Evolutionary conservation across 2,113 vertebrate genomes (phyloP).

Genomic region (Aldabrachelys gigantea): DNA sequence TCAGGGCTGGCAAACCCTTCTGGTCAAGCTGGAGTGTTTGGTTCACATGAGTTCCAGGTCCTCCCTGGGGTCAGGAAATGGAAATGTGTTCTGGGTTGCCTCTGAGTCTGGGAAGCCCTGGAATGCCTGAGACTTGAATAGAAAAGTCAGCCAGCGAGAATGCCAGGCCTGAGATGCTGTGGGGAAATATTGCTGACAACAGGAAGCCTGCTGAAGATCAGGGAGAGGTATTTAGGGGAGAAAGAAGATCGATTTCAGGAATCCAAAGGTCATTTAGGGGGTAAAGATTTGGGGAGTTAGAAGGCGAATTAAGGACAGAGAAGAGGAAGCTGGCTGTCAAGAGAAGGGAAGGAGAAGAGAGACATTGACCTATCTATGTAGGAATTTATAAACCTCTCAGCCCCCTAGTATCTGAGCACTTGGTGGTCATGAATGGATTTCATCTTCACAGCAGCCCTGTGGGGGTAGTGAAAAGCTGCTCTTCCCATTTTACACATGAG

Average conservation of each 20-base stretch:
- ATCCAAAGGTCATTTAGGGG: not conserved
- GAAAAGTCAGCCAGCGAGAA: not conserved
- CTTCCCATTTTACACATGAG: not conserved
- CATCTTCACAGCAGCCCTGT: accelerated
- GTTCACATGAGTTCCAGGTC: not conserved
- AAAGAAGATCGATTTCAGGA: not conserved
- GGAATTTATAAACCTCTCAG: not conserved
- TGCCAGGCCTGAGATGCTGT: not conserved
- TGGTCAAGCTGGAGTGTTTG: not conserved
- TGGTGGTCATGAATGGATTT: not conserved
- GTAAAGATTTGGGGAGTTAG: not conserved
- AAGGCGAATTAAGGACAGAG: not conserved
- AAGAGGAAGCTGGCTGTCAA: not conserved
- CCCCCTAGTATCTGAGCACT: not conserved
- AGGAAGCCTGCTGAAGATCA: accelerated
- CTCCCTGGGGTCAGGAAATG: not conserved
- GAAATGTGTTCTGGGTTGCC: not conserved
- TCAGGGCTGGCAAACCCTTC: not conserved
- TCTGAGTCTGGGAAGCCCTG: not conserved
- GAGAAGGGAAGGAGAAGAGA: not conserved
- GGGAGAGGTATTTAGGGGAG: not conserved
- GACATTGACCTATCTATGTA: accelerated
- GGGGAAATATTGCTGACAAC: not conserved
- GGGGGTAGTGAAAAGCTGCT: not conserved
- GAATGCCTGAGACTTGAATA: not conserved